These are phyloP conservation scores for Xyrauchen texanus DNA, from an alignment of 2,113 vertebrate genomes.

Conservation along the genomic window DNA sequence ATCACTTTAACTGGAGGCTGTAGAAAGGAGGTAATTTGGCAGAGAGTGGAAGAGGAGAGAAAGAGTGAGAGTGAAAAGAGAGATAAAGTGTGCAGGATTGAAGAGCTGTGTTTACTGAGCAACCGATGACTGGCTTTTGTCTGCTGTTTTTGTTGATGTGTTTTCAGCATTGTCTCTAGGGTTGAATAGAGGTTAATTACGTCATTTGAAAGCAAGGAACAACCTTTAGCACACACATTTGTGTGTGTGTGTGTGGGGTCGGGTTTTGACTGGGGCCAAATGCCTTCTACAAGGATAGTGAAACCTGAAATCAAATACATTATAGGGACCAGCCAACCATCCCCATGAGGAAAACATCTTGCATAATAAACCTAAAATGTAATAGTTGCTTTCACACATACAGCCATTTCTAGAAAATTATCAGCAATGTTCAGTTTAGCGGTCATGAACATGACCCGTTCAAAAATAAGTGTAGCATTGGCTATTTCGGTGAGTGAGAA, in stretches of 20 bases:
- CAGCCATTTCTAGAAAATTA: too few relatives aligned
- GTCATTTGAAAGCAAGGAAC: conserved; percentile 36
- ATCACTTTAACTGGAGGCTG: conserved; percentile 53
- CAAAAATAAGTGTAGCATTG: too few relatives aligned
- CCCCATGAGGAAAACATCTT: too few relatives aligned
- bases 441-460: too few relatives aligned
- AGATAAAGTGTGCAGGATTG: conserved; percentile 24
- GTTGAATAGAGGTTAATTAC: conserved; percentile 52
- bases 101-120: conserved; percentile 41
- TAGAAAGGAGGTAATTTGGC: conserved; percentile 56
- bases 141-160: conserved; percentile 45
- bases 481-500: too few relatives aligned
- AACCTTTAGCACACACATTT: conserved; percentile 1
- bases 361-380: too few relatives aligned
- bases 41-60: conserved; percentile 42
- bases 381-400: too few relatives aligned
- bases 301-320: too few relatives aligned
- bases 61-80: neutral
- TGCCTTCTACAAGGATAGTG: too few relatives aligned
- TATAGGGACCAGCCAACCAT: too few relatives aligned
- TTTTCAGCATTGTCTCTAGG: conserved; percentile 45
- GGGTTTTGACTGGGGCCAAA: too few relatives aligned
- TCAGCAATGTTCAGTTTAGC: too few relatives aligned
- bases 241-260: neutral
- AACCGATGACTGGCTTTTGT: conserved; percentile 24